Base-by-base conservation (phyloP, 2,888 invertebrate species). In the Galerucella calmariensis region DNA sequence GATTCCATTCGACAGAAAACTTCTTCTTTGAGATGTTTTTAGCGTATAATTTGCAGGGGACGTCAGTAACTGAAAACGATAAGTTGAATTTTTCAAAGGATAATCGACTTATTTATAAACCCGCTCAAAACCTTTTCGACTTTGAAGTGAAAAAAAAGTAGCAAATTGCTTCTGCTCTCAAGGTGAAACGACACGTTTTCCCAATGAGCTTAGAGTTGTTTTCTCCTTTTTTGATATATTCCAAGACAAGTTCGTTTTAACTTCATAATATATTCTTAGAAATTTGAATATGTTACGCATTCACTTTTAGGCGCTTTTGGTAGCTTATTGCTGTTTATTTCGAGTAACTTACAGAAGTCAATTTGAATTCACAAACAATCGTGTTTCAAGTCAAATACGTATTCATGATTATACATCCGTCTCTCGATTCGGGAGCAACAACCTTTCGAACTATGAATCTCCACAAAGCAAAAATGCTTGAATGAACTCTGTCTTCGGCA, bases 81-180 rank as follows among this genome's bases (percentile, higher is more conserved):
- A 53, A 63, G 69, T 59, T 51, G 69, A 46, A 73, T 68, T 48
- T 73, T 73, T 68, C 73, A 69, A 35, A 59, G 63, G 58, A 56
- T 69, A 56, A 62, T 73, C 68, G 63, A 68, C 51, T 67, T 73
- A 68, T 68, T 63, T 63, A 63, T 58, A 53, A 73, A 67, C 35
- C 44, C 46, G 20, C 24, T 53, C 44, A 58, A 66, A 71, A 53
- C 58, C 44, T 65, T 62, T 63, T 20, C 71, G 65, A 62, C 27
- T 72, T 72, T 67, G 35, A 51, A 67, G 53, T 61, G 20, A 73
- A 69, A 65, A 27, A 27, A 73, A 73, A 66, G 73, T 69, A 59
- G 65, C 69, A 73, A 69, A 73, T 73, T 69, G 73, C 69, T 69
- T 73, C 46, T 46, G 69, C 73, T 73, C 65, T 65, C 46, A 65